Evolutionary conservation across 2,113 vertebrate species (phyloP), one percentile per base, ranked within the genome.

Genomic region (Cynoglossus semilaevis): DNA sequence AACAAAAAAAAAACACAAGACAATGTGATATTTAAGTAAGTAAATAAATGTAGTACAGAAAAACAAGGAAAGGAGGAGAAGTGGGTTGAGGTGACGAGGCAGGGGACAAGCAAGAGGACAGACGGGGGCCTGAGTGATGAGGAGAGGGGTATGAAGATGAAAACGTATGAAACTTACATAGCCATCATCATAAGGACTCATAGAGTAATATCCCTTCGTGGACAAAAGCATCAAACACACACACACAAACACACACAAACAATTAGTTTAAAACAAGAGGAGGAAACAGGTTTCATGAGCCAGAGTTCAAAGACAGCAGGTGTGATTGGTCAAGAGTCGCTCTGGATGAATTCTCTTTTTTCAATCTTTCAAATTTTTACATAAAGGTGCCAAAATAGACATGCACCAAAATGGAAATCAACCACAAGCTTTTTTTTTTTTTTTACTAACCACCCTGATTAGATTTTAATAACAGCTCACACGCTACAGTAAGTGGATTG

Each of bases 131-230:
- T 40, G 58, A 57, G 51, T 5, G 15, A 59, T 22, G 47, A 53
- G 5, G 59, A 63, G 58, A 70, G 14, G 10, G 10, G 12, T 13
- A 46, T 69, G 79, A 82, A 87, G 85, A 89, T 90, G 76, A 81
- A 87, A 90, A 86, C 70, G 58, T 75, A 80, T 87, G 58, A 77
- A 88, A 95, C 94, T 96, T 95, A 96, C 94, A 95, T 94, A 94
- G 91, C 86, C 93, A 87, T 94, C 93, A 92, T 94, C 92, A 93
- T 91, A 94, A 72, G 92, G 92, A 90, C 91, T 93, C 92, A 94
- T 89, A 93, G 91, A 94, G 92, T 92, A 93, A 94, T 91, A 93
- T 89, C 92, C 94, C 94, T 95, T 95, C 85, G 89, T 22, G 59
- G 88, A 86, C 71, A 91, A 81, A 86, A 92, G 76, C 89, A 72